These are phyloP conservation scores for Spialia ferax DNA, from an alignment of 2,888 invertebrate species.

Conservation along the genomic window DNA sequence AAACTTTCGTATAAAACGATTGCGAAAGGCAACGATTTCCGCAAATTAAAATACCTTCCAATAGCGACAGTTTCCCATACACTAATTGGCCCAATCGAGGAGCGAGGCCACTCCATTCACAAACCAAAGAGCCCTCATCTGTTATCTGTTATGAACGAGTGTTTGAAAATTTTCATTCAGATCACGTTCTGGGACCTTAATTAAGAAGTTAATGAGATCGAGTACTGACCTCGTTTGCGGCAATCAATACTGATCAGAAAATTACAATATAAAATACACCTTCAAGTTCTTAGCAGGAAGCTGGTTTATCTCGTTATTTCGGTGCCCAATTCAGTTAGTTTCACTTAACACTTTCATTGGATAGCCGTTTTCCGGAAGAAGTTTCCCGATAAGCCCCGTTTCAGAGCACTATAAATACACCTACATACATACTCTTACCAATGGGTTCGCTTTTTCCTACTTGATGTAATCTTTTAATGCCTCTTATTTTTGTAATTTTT, in stretches of 20 bases:
- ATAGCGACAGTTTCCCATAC: slow-evolving; percentile 62
- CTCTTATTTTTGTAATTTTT: not conserved
- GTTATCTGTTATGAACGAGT: slow-evolving; percentile 38
- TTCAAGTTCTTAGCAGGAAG: slow-evolving; percentile 40
- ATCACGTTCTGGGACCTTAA: slow-evolving; percentile 75
- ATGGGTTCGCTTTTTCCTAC: not conserved
- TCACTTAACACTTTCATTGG: slow-evolving; percentile 36
- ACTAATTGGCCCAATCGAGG: slow-evolving; percentile 67
- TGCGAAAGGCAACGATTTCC: slow-evolving; percentile 44
- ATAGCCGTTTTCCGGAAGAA: slow-evolving; percentile 31
- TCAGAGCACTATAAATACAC: not conserved
- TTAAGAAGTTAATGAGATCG: slow-evolving; percentile 80
- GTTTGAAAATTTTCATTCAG: slow-evolving; percentile 44
- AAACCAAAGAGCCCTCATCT: slow-evolving; percentile 13
- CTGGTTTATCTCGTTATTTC: slow-evolving; percentile 27
- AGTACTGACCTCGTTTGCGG: slow-evolving; percentile 60
- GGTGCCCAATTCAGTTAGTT: slow-evolving; percentile 49
- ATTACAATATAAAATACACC: slow-evolving; percentile 55
- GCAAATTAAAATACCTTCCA: slow-evolving; percentile 63
- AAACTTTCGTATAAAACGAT: slow-evolving; percentile 63
- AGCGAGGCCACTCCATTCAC: slow-evolving; percentile 4
- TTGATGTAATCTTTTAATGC: not conserved
- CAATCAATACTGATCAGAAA: slow-evolving; percentile 68
- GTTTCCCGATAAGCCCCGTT: slow-evolving; percentile 14
- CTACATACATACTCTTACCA: too few relatives aligned